Conservation (phyloP, 2,888 invertebrate species). For the Microdon myrmicae region DNA sequence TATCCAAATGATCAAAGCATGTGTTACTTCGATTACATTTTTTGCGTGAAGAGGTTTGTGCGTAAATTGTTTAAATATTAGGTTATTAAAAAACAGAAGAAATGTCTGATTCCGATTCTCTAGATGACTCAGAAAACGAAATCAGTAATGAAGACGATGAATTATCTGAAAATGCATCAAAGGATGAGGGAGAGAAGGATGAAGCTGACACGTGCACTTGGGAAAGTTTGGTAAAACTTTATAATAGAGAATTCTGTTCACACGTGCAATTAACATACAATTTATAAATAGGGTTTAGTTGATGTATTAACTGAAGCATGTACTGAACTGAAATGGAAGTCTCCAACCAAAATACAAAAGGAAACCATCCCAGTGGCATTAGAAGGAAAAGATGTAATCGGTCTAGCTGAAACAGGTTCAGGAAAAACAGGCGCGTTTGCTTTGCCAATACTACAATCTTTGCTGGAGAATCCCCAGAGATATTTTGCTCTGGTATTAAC, state of each 20-base stretch:
- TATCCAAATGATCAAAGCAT: background rate
- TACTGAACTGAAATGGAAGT: constrained; percentile 90
- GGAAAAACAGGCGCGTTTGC: constrained; percentile 98
- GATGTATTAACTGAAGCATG: constrained; percentile 93
- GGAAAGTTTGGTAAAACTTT: constrained; percentile 71
- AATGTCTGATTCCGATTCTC: constrained; percentile 60
- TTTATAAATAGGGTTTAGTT: constrained; percentile 79
- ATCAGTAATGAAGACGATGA: constrained; percentile 55
- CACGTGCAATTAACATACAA: constrained; percentile 33
- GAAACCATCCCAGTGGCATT: constrained; percentile 94
- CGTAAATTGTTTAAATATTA: background rate
- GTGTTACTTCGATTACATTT: background rate
- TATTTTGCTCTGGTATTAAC: constrained; percentile 94
- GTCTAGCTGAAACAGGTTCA: constrained; percentile 81
- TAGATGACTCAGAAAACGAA: constrained; percentile 59
- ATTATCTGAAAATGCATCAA: background rate
- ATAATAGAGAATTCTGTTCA: background rate
- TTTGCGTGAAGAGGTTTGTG: constrained; percentile 3
- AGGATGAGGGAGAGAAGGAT: constrained; percentile 50
- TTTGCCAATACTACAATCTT: constrained; percentile 90
- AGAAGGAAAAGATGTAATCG: constrained; percentile 78
- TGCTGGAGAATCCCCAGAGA: constrained; percentile 91
- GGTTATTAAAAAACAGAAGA: constrained; percentile 8
- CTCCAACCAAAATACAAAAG: constrained; percentile 93
- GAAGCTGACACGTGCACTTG: constrained; percentile 68